Base-by-base conservation (phyloP, 2,888 invertebrate species). In the Elgonia sp. region DNA sequence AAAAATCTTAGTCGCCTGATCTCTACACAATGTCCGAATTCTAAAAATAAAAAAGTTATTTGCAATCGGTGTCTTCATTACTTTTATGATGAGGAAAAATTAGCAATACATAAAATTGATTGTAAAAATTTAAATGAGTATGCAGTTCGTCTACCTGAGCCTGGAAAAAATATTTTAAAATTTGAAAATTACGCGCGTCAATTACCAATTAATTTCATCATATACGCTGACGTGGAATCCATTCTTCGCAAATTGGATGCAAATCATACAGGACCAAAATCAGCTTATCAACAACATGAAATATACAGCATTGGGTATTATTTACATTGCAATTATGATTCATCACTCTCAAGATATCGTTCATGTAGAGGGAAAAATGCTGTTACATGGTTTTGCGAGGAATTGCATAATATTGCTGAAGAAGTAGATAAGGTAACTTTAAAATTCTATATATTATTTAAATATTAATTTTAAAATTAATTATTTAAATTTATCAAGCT, bases 391-490 rank as follows among this genome's bases (percentile, higher is more conserved):
- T 77, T 77, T 67, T 10, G 67, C 3, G 55, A 65, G 5, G 40
- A 77, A 40, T 55, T 77, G 12, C 55, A 55, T 16, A 65, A 4
- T 10, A 77, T 77, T 9, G 53, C 77, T 10, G 55, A 55, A 10
- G 67, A 77, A 55, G 40, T 77, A 50, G 67, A 77, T 55, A 57
- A 77, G 55, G 77, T 67, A 29, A 55, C 16, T n/a, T n/a, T n/a
- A n/a, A n/a, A n/a, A n/a, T n/a, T n/a, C n/a, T n/a, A n/a, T n/a
- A n/a, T n/a, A n/a, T n/a, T n/a, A n/a, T n/a, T n/a, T n/a, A n/a
- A n/a, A n/a, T n/a, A n/a, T n/a, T n/a, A n/a, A n/a, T n/a, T n/a
- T n/a, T n/a, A n/a, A n/a, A n/a, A n/a, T n/a, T n/a, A n/a, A n/a
- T n/a, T n/a, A n/a, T n/a, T n/a, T n/a, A n/a, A n/a, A n/a, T n/a